Conservation (phyloP, 2,888 invertebrate species). For the Morpho helenor region DNA sequence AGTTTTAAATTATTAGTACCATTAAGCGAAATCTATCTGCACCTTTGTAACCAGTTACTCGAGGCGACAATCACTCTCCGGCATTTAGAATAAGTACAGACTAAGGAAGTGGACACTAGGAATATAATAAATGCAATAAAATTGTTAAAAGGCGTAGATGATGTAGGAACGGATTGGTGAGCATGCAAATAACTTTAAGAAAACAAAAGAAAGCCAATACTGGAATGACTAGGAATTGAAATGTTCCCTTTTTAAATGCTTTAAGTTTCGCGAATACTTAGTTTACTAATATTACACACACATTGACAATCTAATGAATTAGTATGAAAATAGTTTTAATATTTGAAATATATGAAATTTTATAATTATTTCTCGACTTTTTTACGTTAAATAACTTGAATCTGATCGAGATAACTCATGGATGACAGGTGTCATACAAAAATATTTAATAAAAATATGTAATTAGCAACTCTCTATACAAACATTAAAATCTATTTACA, state of each 20-base stretch:
- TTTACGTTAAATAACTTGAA: conserved; percentile 8
- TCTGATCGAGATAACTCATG: conserved; percentile 22
- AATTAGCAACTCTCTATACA: conserved; percentile 61
- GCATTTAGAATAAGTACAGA: conserved; percentile 72
- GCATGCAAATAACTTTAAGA: conserved; percentile 15
- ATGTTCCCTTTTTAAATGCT: conserved; percentile 6
- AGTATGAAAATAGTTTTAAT: background rate
- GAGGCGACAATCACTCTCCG: conserved; percentile 71
- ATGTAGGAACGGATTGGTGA: conserved; percentile 27
- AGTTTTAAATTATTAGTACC: background rate
- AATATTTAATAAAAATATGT: conserved; percentile 71
- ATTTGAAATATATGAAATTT: conserved; percentile 15
- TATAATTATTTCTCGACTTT: conserved; percentile 7
- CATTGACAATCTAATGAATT: too few relatives aligned
- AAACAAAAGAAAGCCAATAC: conserved; percentile 42
- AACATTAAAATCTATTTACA: conserved; percentile 58
- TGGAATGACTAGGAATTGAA: conserved; percentile 39
- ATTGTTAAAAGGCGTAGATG: conserved; percentile 23
- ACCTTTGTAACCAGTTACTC: conserved; percentile 28
- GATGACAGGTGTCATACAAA: conserved; percentile 54
- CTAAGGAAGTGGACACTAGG: conserved; percentile 71
- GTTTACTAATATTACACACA: background rate
- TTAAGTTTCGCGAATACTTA: conserved; percentile 32
- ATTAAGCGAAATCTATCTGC: conserved; percentile 27
- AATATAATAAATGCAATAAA: conserved; percentile 36